These are phyloP conservation scores for Muricea muricata DNA, from an alignment of 92 coral and sea anemone species.

Conservation along the genomic window DNA sequence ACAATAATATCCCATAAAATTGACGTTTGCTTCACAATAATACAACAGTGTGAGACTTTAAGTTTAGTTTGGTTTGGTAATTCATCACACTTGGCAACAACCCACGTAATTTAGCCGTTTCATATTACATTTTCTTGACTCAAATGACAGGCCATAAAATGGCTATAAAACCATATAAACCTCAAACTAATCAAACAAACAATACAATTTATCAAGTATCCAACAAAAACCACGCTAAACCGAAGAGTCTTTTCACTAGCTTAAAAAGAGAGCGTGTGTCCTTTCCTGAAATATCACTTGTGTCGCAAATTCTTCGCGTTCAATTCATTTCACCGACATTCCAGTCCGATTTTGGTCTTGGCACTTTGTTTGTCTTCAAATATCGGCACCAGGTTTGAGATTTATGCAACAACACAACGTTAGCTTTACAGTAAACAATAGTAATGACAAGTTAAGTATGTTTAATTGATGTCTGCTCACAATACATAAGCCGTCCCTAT, in stretches of 20 bases:
- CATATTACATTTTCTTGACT: background rate
- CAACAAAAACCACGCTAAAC: background rate
- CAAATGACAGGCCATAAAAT: background rate
- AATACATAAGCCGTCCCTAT: too few relatives aligned
- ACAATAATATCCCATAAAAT: background rate
- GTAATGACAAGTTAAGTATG: background rate
- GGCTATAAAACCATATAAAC: background rate
- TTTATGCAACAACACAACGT: conserved; percentile 9
- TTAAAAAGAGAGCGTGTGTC: background rate
- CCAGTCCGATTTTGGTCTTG: background rate
- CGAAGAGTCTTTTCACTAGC: background rate
- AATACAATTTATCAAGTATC: background rate
- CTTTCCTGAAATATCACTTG: background rate
- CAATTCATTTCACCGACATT: background rate
- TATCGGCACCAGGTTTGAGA: background rate
- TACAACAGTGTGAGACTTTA: background rate
- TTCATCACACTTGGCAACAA: background rate
- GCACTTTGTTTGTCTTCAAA: background rate
- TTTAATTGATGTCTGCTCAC: too few relatives aligned
- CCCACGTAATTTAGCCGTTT: background rate
- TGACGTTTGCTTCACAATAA: background rate
- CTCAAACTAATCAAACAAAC: background rate
- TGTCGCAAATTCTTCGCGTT: background rate
- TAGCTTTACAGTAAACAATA: background rate
- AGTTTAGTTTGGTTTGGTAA: background rate